phyloP scores from a whole-genome alignment of 2,797 vertebrate species.

The Decapterus maruadsi region DNA sequence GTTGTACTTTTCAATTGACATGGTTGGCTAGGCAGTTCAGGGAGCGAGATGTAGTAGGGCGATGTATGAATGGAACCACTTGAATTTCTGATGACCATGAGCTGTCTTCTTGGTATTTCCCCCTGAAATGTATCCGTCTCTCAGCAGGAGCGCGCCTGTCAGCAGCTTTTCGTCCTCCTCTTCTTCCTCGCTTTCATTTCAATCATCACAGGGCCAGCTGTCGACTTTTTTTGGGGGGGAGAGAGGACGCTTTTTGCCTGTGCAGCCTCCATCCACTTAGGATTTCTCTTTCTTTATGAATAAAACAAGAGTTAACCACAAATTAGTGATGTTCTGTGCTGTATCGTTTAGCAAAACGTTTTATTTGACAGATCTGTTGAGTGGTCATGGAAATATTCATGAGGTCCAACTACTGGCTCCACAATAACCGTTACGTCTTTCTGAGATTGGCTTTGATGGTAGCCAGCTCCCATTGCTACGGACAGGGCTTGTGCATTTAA shows the following conservation, averaged over 20 bases:
- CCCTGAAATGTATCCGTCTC: not conserved
- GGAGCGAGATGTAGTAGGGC: not conserved
- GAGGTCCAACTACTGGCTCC: conserved; percentile 3
- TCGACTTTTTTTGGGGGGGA: not conserved
- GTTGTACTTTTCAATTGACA: conserved; percentile 12
- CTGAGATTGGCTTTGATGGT: not conserved
- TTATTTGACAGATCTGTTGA: not conserved
- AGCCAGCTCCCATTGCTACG: not conserved
- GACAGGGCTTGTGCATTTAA: not conserved
- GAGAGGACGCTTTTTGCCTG: not conserved
- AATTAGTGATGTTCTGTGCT: not conserved
- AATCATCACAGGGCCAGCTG: not conserved
- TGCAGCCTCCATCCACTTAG: not conserved
- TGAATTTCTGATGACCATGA: conserved; percentile 17
- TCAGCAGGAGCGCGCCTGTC: not conserved
- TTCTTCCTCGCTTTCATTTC: not conserved
- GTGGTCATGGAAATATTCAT: not conserved
- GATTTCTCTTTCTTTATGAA: not conserved
- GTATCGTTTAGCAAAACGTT: not conserved
- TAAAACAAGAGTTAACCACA: not conserved
- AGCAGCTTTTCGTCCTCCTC: not conserved
- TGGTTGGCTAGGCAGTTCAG: conserved; percentile 1
- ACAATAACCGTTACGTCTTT: not conserved
- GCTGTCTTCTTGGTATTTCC: conserved; percentile 2
- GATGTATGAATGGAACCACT: conserved; percentile 9